Conservation (phyloP, 2,113 vertebrate genomes). For the Chlamydotis undulata region DNA sequence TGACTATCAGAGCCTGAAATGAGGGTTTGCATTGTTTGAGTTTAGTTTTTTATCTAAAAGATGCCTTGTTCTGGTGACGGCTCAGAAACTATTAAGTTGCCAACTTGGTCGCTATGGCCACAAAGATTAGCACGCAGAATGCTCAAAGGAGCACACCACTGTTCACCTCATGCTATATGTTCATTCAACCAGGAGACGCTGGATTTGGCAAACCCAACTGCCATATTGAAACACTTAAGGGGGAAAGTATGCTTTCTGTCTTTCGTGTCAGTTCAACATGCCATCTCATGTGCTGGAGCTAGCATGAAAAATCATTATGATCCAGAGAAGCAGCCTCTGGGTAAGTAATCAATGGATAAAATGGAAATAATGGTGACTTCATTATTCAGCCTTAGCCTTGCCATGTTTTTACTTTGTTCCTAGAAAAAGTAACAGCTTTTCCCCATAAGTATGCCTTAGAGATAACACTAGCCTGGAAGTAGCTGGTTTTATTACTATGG, state of each 20-base stretch:
- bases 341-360: neutral
- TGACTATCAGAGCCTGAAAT: neutral
- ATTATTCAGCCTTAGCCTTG: neutral
- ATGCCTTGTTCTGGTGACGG: neutral
- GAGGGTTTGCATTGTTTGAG: neutral
- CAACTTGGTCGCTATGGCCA: neutral
- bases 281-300: neutral
- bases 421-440: neutral
- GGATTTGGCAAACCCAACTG: neutral
- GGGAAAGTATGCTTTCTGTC: neutral
- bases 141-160: neutral
- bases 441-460: neutral
- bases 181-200: neutral
- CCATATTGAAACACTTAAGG: slow-evolving; percentile 18
- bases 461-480: neutral
- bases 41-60: neutral
- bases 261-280: slow-evolving; percentile 22
- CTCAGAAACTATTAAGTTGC: neutral
- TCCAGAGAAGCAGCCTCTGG: slow-evolving; percentile 16
- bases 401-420: neutral
- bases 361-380: neutral
- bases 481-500: neutral
- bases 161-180: neutral
- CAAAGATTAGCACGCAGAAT: neutral
- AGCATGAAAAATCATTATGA: neutral